These are phyloP conservation scores for Chironomus tepperi DNA, from an alignment of 1,140 invertebrate genomes.

Conservation along the genomic window DNA sequence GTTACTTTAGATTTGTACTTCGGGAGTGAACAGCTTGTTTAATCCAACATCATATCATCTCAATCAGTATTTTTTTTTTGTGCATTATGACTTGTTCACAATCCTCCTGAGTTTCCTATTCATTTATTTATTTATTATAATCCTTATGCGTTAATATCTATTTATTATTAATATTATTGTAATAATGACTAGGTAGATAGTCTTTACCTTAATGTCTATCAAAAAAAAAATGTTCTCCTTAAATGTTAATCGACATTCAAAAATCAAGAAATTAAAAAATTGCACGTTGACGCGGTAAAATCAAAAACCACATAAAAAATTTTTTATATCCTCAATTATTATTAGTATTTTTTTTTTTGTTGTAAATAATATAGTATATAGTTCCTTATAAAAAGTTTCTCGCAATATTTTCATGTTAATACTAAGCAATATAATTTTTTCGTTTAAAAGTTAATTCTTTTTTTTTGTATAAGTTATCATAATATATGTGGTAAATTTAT, in stretches of 20 bases:
- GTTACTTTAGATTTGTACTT: slow-evolving; percentile 3
- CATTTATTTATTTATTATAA: background rate
- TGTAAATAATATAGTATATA: slow-evolving; percentile 2
- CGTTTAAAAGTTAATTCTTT: background rate
- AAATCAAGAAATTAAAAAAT: background rate
- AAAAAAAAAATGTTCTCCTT: background rate
- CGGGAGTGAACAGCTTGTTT: background rate
- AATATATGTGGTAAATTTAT: background rate
- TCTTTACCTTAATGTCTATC: background rate
- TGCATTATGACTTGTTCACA: slow-evolving; percentile 1
- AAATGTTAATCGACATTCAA: slow-evolving; percentile 4
- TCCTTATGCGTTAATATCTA: background rate
- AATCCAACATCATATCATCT: background rate
- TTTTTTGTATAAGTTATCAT: slow-evolving; percentile 8
- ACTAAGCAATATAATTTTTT: slow-evolving; percentile 9
- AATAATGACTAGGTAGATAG: background rate
- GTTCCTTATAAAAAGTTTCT: background rate
- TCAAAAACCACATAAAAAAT: background rate
- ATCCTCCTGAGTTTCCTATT: background rate
- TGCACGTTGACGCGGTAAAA: slow-evolving; percentile 5
- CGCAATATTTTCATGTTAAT: background rate
- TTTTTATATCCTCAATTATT: background rate
- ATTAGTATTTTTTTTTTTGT: too few relatives aligned
- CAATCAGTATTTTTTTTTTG: background rate
- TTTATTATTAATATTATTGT: background rate